A percentile compares a stretch with the other conserved stretches of the same genome.
Conservation (phyloP, 2,797 vertebrate genomes). For the Toxotes lorentzi region DNA sequence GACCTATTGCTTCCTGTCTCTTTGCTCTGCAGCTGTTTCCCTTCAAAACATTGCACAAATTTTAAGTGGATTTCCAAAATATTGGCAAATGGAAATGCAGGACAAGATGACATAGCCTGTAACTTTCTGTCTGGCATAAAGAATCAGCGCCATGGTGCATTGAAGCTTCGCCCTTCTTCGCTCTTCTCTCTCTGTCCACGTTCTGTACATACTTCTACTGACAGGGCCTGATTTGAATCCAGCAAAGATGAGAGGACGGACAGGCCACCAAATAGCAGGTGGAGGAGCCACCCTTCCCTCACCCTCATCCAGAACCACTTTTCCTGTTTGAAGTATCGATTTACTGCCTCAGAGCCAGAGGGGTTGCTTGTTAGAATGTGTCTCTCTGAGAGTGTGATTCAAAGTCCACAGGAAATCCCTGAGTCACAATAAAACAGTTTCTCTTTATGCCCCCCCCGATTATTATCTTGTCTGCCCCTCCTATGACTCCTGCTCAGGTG, state of each 20-base stretch:
- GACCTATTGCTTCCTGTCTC: background rate
- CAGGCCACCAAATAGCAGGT: background rate
- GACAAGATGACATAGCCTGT: background rate
- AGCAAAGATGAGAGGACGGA: background rate
- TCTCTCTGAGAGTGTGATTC: conserved; percentile 4
- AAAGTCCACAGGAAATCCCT: conserved; percentile 13
- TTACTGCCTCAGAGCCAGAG: background rate
- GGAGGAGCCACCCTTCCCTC: too few relatives aligned
- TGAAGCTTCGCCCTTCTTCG: background rate
- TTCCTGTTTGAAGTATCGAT: background rate
- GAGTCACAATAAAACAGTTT: conserved; percentile 10
- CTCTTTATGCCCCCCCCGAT: conserved; percentile 13
- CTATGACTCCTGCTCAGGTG: conserved; percentile 44
- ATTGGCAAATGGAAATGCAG: background rate
- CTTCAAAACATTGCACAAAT: conserved; percentile 7
- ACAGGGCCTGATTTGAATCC: background rate
- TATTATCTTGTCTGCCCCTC: conserved; percentile 40
- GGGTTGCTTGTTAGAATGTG: background rate
- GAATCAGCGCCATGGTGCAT: background rate
- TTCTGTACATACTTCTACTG: too few relatives aligned
- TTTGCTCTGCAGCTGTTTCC: conserved; percentile 26
- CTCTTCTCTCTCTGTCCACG: too few relatives aligned
- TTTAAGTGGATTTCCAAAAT: background rate
- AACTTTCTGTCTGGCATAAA: background rate
- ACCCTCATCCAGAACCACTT: too few relatives aligned